Conservation (phyloP, 2,113 vertebrate species). For the Anarrhichthys ocellatus region DNA sequence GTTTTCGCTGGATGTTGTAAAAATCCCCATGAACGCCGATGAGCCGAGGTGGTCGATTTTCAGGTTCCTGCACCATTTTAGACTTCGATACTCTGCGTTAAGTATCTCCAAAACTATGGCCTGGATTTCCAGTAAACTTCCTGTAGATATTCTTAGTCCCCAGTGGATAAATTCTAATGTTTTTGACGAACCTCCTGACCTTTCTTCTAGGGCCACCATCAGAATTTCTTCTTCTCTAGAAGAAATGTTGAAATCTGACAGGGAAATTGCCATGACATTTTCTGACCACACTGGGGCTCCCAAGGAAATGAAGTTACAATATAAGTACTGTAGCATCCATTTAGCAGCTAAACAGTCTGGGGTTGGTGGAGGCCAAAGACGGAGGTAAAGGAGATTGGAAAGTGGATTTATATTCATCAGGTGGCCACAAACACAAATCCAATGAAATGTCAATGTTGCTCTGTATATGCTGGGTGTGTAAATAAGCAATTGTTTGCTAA, state of each 20-base stretch:
- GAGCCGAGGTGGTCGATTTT: not conserved
- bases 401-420: too few species aligned
- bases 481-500: too few species aligned
- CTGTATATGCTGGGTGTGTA: too few species aligned
- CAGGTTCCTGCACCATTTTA: too few species aligned
- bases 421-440: too few species aligned
- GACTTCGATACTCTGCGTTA: not conserved
- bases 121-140: not conserved
- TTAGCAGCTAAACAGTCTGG: not conserved
- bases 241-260: not conserved
- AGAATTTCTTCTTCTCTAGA: not conserved
- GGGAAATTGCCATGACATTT: too few species aligned
- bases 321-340: too few species aligned
- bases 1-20: constrained; percentile 16
- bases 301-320: too few species aligned
- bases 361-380: too few species aligned
- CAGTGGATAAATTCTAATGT: not conserved
- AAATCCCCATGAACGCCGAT: constrained; percentile 48
- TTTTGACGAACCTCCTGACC: not conserved
- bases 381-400: too few species aligned
- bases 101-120: not conserved
- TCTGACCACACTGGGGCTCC: too few species aligned
- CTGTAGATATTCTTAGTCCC: not conserved
- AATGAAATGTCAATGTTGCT: too few species aligned
- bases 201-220: not conserved